Percentiles rank a stretch among this genome's conserved stretches.
Conservation (phyloP, 2,888 invertebrate species). For the Phalangium opilio region DNA sequence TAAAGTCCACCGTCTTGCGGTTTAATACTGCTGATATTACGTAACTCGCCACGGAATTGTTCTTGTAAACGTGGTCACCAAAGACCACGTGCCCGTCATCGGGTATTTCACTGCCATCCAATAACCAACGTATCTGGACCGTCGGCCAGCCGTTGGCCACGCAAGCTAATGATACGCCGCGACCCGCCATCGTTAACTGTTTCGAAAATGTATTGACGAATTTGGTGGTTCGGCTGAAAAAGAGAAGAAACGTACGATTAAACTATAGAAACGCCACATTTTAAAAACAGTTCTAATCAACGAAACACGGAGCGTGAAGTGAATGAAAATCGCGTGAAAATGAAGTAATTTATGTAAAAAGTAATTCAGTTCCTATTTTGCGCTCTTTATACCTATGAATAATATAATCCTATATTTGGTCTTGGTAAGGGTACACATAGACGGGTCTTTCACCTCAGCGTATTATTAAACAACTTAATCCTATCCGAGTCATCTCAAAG, state of each 20-base stretch:
- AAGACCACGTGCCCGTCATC: neutral
- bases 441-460: too few species aligned
- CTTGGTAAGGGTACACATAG: too few species aligned
- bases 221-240: neutral
- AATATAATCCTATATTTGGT: too few species aligned
- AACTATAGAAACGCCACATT: too few species aligned
- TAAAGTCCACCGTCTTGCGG: conserved; percentile 17
- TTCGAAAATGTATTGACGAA: neutral
- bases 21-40: conserved; percentile 5
- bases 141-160: neutral
- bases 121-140: neutral
- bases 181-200: neutral
- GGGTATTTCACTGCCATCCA: neutral
- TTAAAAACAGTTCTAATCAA: too few species aligned
- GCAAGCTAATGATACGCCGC: neutral
- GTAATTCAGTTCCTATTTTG: too few species aligned
- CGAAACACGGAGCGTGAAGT: too few species aligned
- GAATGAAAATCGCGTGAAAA: too few species aligned
- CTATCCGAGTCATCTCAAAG: too few species aligned
- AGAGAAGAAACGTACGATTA: neutral
- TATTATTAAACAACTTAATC: too few species aligned
- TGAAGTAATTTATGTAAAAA: too few species aligned
- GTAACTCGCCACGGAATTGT: conserved; percentile 1
- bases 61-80: neutral
- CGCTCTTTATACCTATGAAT: too few species aligned